Conservation (phyloP, 2,113 vertebrate genomes). For the Martes martes region DNA sequence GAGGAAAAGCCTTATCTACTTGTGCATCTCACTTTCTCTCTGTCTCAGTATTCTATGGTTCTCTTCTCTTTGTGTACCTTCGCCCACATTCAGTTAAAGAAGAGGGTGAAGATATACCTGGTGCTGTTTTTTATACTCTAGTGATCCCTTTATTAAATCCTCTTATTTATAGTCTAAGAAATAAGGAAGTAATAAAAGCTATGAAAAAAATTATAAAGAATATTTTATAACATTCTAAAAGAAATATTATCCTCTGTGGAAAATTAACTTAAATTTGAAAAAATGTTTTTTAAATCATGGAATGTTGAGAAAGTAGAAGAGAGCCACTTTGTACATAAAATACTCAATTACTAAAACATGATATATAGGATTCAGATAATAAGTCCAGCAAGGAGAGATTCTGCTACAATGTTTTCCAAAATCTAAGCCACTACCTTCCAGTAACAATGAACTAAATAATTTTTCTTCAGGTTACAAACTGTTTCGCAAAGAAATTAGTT, state of each 20-base stretch:
- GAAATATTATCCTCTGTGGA: neutral
- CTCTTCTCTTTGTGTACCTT: too few species aligned
- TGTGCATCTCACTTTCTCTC: too few species aligned
- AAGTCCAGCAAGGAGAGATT: neutral
- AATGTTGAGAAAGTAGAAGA: neutral
- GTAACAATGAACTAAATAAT: neutral
- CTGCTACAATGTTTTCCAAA: neutral
- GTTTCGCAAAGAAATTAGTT: neutral
- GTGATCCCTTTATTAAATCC: too few species aligned
- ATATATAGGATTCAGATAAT: neutral
- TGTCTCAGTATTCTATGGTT: too few species aligned
- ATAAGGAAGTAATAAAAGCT: neutral
- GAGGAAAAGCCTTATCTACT: too few species aligned
- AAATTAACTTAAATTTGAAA: neutral
- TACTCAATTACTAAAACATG: neutral
- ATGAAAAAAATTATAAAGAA: conserved; percentile 3
- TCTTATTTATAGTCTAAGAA: too few species aligned
- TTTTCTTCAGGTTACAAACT: neutral
- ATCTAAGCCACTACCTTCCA: neutral
- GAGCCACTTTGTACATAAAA: neutral
- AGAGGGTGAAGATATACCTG: too few species aligned
- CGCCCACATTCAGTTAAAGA: too few species aligned
- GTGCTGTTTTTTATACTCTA: too few species aligned
- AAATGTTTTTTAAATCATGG: neutral
- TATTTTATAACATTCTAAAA: neutral